Base-by-base conservation (phyloP, 2,888 invertebrate species). In the Epistrophe eligans region DNA sequence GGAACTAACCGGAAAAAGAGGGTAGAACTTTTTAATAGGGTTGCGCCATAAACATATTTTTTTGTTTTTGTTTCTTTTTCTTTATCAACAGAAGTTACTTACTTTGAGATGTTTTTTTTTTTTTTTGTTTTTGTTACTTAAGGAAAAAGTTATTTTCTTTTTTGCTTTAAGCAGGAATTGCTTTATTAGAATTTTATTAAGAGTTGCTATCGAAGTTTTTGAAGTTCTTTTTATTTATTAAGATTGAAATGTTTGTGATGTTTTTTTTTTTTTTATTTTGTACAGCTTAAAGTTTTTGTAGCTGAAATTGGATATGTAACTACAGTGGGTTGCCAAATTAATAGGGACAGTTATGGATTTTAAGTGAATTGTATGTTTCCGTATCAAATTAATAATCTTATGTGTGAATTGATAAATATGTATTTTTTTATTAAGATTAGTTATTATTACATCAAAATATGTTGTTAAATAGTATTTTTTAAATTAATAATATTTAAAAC, bases 31-130 rank as follows among this genome's bases (percentile, higher is more conserved):
- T 74, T 66, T 52, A 66, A 55, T 66, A 72, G 71, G 71, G 48
- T 82, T 74, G 60, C 52, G 57, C 32, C 40, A 58, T 72, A 71
- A 77, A 67, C 38, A 64, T 83, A 60, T 82, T 60, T 72, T 66
- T 28, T 15, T 50, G 2, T 17, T n/a, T 4, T 40, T 28, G 2
- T 17, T n/a, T 4, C 52, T 28, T 38, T 45, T 43, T 73, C 67
- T 64, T 50, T n/a, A 45, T 45, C 57, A 64, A 35, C 32, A 76
- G 55, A 70, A 70, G 70, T 40, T 43, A 64, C 62, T 62, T 74
- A 62, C 62, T 74, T 73, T 60, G 58, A 9, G 28, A 62, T 66
- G 15, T 24, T 5, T 62, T 38, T 17, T 38, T n/a, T n/a, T 48
- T 70, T 52, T 40, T 52, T 52, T 32, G 45, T 17, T 48, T 9